Conservation (phyloP, 2,888 invertebrate genomes). For the Apodemia zela region DNA sequence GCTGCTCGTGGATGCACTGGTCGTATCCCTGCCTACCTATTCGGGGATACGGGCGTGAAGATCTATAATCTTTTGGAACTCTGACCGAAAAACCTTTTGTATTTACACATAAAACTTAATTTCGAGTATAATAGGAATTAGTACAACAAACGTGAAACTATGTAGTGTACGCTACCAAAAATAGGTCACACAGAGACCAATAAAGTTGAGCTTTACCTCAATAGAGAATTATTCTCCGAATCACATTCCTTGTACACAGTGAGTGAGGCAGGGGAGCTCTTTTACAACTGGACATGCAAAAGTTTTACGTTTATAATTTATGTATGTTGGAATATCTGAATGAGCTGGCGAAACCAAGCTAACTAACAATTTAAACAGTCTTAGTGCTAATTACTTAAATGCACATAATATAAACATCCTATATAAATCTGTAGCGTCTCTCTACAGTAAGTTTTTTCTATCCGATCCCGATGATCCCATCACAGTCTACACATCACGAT, state of each 20-base stretch:
- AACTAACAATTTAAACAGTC: slow-evolving; percentile 2
- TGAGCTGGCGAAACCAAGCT: slow-evolving; percentile 1
- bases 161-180: slow-evolving; percentile 2
- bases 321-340: slow-evolving; percentile 7
- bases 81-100: no score
- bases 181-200: slow-evolving; percentile 13
- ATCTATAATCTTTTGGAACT: no score
- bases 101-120: no score
- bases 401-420: background rate
- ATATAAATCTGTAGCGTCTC: no score
- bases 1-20: no score
- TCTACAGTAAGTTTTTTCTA: no score
- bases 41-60: no score
- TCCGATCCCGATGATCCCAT: no score
- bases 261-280: background rate
- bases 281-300: background rate
- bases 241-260: background rate
- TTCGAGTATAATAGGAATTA: background rate
- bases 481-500: no score
- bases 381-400: background rate
- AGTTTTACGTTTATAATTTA: slow-evolving; percentile 12
- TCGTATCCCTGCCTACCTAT: no score
- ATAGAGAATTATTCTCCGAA: slow-evolving; percentile 10
- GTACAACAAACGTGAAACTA: slow-evolving; percentile 10
- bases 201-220: slow-evolving; percentile 11